Percentiles rank a stretch among this genome's conserved stretches.
Conservation (phyloP, 2,797 vertebrate species). For the Protosalanx chinensis region DNA sequence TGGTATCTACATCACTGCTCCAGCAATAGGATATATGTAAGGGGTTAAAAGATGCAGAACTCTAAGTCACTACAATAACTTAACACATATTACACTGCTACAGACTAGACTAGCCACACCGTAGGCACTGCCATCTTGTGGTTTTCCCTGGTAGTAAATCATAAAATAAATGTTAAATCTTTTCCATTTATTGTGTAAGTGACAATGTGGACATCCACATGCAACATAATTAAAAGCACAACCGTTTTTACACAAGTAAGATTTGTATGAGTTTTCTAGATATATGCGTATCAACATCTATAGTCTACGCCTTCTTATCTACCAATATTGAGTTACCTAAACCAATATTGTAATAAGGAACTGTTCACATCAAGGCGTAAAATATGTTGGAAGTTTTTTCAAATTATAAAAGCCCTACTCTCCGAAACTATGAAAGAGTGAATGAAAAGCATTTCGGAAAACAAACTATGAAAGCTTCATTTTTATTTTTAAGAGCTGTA, state of each 20-base stretch:
- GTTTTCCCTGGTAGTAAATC: conserved; percentile 21
- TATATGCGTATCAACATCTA: background rate
- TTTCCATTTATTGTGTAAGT: no score
- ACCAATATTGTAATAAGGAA: no score
- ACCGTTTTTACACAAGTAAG: no score
- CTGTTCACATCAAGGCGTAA: no score
- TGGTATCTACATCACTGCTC: background rate
- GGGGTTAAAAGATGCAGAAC: background rate
- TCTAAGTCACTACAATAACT: background rate
- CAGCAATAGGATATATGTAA: background rate
- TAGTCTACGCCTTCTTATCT: no score
- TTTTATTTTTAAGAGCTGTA: no score
- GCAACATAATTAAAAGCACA: background rate
- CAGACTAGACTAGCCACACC: no score
- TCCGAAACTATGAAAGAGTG: no score
- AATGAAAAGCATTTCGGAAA: no score
- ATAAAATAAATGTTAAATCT: background rate
- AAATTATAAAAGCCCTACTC: no score
- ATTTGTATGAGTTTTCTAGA: background rate
- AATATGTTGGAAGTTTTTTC: no score
- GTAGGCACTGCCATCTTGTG: conserved; percentile 56
- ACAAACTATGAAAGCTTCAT: no score
- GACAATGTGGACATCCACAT: background rate
- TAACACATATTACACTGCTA: conserved; percentile 1
- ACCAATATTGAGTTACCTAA: background rate